phyloP scores from a whole-genome alignment of 1,140 invertebrate species.

The Tetraneura akinire region DNA sequence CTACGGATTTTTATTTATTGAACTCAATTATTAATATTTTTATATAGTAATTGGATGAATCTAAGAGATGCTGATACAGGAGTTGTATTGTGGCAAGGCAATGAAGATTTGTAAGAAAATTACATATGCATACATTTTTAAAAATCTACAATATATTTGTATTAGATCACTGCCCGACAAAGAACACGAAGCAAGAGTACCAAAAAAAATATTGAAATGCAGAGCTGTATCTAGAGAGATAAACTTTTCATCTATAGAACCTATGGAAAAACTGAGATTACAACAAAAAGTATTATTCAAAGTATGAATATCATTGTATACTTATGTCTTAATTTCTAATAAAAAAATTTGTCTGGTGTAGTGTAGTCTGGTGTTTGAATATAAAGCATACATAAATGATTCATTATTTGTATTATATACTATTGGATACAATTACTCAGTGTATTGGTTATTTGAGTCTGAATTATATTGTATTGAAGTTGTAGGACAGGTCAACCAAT shows the following conservation, averaged over 20 bases:
- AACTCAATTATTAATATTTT: neutral
- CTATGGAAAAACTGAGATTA: conserved; percentile 94
- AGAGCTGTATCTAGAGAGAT: conserved; percentile 94
- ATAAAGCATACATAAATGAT: too few relatives aligned
- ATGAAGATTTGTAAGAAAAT: conserved; percentile 86
- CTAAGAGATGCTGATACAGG: conserved; percentile 93
- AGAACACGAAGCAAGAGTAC: conserved; percentile 95
- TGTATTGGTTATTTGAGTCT: too few relatives aligned
- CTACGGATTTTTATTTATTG: too few relatives aligned
- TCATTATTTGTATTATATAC: too few relatives aligned
- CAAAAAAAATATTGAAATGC: conserved; percentile 95
- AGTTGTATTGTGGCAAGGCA: conserved; percentile 96
- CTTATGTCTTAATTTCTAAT: neutral
- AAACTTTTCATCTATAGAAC: conserved; percentile 95
- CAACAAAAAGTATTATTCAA: conserved; percentile 88
- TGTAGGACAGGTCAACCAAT: too few relatives aligned
- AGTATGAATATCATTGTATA: conserved; percentile 60
- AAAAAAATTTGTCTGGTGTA: too few relatives aligned
- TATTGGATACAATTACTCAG: too few relatives aligned
- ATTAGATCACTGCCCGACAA: conserved; percentile 75
- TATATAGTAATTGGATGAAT: conserved; percentile 97
- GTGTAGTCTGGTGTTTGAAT: too few relatives aligned
- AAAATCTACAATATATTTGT: conserved; percentile 43
- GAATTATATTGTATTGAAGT: too few relatives aligned
- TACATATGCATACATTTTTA: neutral